Evolutionary conservation across 2,113 vertebrate species (phyloP).

Genomic region (Pterocles gutturalis): DNA sequence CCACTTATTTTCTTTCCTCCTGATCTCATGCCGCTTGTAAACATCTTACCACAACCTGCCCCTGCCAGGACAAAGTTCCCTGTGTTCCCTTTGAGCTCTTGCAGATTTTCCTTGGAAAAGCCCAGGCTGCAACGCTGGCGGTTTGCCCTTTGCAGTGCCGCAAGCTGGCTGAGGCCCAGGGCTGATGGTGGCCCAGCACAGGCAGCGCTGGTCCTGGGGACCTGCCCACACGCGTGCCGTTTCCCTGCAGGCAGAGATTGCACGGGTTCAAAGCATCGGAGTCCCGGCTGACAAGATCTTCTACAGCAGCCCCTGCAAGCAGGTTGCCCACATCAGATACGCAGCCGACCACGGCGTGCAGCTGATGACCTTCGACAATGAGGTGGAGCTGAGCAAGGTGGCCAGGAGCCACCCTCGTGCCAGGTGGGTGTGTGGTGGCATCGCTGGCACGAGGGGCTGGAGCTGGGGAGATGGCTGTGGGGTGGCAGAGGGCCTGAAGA

Average conservation of each 20-base stretch:
- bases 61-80: not conserved
- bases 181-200: not conserved
- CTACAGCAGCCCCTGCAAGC: conserved; percentile 83
- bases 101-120: not conserved
- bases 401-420: conserved; percentile 77
- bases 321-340: conserved; percentile 76
- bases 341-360: conserved; percentile 72
- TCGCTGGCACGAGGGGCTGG: accelerated
- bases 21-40: not conserved
- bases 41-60: not conserved
- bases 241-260: conserved; percentile 75
- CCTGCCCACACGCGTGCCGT: not conserved
- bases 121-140: not conserved
- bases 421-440: conserved; percentile 53
- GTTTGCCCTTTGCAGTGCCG: not conserved
- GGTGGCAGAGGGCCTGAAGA: not conserved
- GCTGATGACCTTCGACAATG: conserved; percentile 82
- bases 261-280: conserved; percentile 65
- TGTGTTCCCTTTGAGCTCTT: not conserved
- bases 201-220: not conserved
- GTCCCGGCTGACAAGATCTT: conserved; percentile 77
- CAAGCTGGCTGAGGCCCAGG: not conserved
- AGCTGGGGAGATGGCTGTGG: not conserved
- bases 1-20: not conserved
- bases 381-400: conserved; percentile 82